Conservation (phyloP, 2,113 vertebrate genomes). For the Cynoglossus semilaevis region DNA sequence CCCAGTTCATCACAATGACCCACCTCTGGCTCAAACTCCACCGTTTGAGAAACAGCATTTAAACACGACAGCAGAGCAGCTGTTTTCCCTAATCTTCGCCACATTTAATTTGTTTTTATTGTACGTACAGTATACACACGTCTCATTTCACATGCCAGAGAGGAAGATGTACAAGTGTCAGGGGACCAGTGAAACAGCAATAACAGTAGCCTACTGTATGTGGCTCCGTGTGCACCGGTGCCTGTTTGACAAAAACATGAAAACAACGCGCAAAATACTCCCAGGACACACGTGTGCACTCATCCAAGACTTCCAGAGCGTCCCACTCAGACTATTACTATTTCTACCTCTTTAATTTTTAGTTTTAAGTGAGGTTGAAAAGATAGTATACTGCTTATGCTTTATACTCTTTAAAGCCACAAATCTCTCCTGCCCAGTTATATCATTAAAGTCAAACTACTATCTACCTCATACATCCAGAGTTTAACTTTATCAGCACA, state of each 20-base stretch:
- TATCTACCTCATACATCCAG: no score
- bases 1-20: no score
- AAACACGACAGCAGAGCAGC: conserved; percentile 23
- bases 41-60: conserved; percentile 5
- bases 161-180: conserved; percentile 57
- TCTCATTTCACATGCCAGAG: conserved; percentile 45
- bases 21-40: no score
- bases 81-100: conserved; percentile 37
- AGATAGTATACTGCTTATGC: no score
- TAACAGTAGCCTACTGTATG: conserved; percentile 50
- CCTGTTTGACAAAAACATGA: conserved; percentile 56
- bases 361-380: no score
- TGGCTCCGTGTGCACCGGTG: conserved; percentile 51
- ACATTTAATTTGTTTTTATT: conserved; percentile 56
- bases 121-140: conserved; percentile 41
- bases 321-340: conserved; percentile 34
- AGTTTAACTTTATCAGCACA: conserved; percentile 2
- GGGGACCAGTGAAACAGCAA: conserved; percentile 70
- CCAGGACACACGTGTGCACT: conserved; percentile 26
- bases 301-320: conserved; percentile 67
- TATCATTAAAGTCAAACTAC: no score
- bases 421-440: no score
- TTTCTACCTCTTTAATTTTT: no score
- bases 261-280: conserved; percentile 67
- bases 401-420: no score